These are phyloP conservation scores for Alca torda DNA, from an alignment of 2,797 vertebrate genomes.

Conservation along the genomic window DNA sequence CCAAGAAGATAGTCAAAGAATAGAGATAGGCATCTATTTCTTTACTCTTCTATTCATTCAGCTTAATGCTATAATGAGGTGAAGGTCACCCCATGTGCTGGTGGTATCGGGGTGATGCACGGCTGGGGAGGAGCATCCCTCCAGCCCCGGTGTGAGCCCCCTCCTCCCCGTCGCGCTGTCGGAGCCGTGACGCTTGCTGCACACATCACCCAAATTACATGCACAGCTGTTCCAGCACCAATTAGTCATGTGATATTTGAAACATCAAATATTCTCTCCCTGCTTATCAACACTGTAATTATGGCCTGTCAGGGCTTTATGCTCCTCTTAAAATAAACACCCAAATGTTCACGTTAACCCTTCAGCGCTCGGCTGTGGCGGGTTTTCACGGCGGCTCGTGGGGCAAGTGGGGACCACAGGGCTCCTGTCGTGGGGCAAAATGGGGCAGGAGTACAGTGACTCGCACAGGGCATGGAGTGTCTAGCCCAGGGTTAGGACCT, in stretches of 20 bases:
- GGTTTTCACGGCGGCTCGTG: fast-evolving
- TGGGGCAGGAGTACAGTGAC: neutral
- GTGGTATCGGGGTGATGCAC: neutral
- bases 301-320: slow-evolving; percentile 54
- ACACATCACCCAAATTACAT: slow-evolving; percentile 23
- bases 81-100: slow-evolving; percentile 15
- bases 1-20: neutral
- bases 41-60: slow-evolving; percentile 6
- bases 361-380: neutral
- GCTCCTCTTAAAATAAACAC: slow-evolving; percentile 70
- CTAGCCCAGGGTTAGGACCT: neutral
- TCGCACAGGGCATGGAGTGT: fast-evolving
- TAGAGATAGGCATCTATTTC: neutral
- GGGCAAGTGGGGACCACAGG: neutral
- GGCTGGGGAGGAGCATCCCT: neutral
- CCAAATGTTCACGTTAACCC: slow-evolving; percentile 26
- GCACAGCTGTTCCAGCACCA: slow-evolving; percentile 57
- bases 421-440: neutral
- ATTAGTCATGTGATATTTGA: slow-evolving; percentile 53
- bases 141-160: fast-evolving
- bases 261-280: slow-evolving; percentile 63
- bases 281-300: slow-evolving; percentile 71
- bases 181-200: neutral
- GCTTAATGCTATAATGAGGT: neutral
- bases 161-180: fast-evolving